phyloP scores from a whole-genome alignment of 2,113 vertebrate species.

The Alces alces region DNA sequence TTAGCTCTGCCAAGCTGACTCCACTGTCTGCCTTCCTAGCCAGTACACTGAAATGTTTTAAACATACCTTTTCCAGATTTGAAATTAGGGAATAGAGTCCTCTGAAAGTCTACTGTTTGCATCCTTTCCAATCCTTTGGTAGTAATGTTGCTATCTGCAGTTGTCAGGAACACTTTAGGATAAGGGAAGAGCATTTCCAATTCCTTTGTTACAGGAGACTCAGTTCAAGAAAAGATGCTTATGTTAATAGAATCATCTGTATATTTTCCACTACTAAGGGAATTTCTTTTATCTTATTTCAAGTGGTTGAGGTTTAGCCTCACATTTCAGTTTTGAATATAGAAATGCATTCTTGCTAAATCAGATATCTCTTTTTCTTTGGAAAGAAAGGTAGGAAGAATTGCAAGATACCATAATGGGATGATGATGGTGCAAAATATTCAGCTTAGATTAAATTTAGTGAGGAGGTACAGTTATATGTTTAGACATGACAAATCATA shows the following conservation, averaged over 20 bases:
- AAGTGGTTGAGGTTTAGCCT: conserved; percentile 44
- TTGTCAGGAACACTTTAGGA: neutral
- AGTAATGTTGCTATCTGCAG: neutral
- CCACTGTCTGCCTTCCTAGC: neutral
- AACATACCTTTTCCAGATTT: neutral
- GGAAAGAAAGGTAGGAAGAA: conserved; percentile 58
- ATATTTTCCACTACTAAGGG: neutral
- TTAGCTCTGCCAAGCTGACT: neutral
- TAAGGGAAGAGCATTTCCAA: neutral
- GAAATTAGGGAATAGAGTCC: neutral
- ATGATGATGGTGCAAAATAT: conserved; percentile 5
- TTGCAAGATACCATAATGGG: neutral
- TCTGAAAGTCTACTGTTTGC: neutral
- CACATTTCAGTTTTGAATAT: conserved; percentile 33
- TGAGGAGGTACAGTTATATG: neutral
- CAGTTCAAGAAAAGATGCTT: neutral
- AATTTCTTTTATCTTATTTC: conserved; percentile 57
- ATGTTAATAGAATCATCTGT: neutral
- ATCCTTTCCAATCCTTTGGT: neutral
- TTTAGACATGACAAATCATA: conserved; percentile 22
- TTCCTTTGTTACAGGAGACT: neutral
- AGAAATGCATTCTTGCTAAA: conserved; percentile 52
- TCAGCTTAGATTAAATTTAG: conserved; percentile 25
- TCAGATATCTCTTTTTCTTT: conserved; percentile 34
- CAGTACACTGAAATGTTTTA: neutral